A percentile compares a stretch with the other conserved stretches of the same genome.
Conservation (phyloP, 2,113 vertebrate genomes). For the Microcebus jonahi region DNA sequence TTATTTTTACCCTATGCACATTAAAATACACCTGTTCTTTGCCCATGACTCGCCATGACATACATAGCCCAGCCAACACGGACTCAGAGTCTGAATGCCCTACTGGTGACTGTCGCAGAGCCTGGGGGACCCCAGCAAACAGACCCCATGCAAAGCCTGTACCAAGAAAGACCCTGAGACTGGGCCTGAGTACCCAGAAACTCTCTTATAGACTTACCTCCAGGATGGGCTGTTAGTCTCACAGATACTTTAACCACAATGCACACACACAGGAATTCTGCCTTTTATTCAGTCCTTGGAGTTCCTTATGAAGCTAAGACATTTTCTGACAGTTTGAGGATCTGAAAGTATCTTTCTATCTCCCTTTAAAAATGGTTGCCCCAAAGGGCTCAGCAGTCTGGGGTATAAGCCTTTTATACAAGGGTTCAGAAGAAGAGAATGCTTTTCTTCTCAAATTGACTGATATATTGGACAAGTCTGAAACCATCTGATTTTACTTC, state of each 20-base stretch:
- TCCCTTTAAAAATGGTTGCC: not conserved
- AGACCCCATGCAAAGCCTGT: not conserved
- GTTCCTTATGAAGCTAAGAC: not conserved
- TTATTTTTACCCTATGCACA: not conserved
- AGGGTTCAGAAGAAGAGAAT: not conserved
- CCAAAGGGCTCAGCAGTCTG: not conserved
- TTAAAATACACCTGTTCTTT: not conserved
- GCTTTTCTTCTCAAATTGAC: not conserved
- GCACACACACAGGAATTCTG: not conserved
- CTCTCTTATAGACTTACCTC: not conserved
- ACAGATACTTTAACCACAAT: not conserved
- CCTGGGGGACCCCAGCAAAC: not conserved
- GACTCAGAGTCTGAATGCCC: not conserved
- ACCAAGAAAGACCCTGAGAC: no score
- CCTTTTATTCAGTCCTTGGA: not conserved
- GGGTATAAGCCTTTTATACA: not conserved
- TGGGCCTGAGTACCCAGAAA: fast-evolving
- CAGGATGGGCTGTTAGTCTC: not conserved
- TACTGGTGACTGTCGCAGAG: not conserved
- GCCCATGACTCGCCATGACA: not conserved
- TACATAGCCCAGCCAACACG: not conserved
- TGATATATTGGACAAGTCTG: not conserved
- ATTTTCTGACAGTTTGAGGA: not conserved
- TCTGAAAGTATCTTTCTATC: not conserved
- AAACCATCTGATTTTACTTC: not conserved